Base-by-base conservation (phyloP, 2,888 invertebrate genomes). In the Spisula subtruncata region DNA sequence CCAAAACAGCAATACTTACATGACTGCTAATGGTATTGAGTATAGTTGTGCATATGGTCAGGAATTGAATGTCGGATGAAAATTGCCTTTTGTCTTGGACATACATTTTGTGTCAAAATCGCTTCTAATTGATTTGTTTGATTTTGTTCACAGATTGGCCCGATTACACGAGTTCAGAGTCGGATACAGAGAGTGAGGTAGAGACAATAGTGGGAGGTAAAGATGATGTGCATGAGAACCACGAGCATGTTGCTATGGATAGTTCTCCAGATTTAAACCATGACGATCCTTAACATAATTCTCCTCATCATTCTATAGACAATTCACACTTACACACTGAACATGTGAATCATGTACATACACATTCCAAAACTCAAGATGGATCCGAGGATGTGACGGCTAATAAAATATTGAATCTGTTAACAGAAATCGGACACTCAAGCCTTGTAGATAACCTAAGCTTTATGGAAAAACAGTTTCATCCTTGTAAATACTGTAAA, bases 341-440 rank as follows among this genome's bases (percentile, higher is more conserved):
- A 14, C 79, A 54, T 32, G 71, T 32, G 54, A 75, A 89, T 81
- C 87, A 79, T 18, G 90, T 83, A 35, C 87, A 85, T 60, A 79
- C 88, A 81, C 91, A 90, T 86, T 89, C 89, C 87, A 91, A 83
- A 85, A 46, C 25, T 29, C 82, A 80, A 48, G 86, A 81, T 41
- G 91, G 83, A 48, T 75, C 85, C 6, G 94, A 95, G 91, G 93
- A 97, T 95, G 92, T 93, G 94, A 98, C 98, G 60, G 97, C 98
- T 32, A 97, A 97, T 92, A 98, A 98, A 97, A 98, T 99, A 92
- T 97, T 98, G 96, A 97, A 98, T 93, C 97, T 99, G 86, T 97
- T 99, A 60, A 97, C 98, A 5, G 98, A 98, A 97, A 98, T 99
- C 93, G 98, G 98, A 80, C 94, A 95, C 89, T 95, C 95, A 41